A percentile compares a stretch with the other conserved stretches of the same genome.
phyloP scores from a whole-genome alignment of 2,888 invertebrate species.

The Drosophila tanythrix region DNA sequence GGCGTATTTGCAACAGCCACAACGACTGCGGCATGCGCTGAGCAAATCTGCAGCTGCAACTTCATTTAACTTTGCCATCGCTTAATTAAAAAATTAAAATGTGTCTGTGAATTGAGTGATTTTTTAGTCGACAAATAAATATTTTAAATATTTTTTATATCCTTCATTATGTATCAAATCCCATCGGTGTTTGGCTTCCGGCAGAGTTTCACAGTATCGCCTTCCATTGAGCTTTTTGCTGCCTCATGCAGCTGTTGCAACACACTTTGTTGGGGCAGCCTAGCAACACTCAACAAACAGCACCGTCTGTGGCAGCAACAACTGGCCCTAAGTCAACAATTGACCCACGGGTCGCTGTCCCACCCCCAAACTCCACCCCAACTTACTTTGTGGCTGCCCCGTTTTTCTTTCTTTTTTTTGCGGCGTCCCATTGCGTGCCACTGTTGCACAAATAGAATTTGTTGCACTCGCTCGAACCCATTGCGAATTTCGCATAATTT shows the following conservation, averaged over 20 bases:
- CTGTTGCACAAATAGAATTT: conserved; percentile 68
- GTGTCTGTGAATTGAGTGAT: not conserved
- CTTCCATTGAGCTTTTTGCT: not conserved
- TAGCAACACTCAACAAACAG: not conserved
- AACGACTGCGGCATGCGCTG: conserved; percentile 32
- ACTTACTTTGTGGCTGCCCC: not conserved
- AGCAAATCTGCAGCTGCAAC: not conserved
- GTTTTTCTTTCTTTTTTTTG: not conserved
- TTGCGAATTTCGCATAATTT: conserved; percentile 75
- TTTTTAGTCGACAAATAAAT: not conserved
- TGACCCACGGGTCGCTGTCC: conserved; percentile 60
- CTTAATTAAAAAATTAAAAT: not conserved
- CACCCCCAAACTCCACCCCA: not conserved
- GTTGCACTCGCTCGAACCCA: conserved; percentile 72
- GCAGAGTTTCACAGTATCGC: not conserved
- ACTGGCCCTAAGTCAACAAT: conserved; percentile 56
- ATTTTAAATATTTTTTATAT: not conserved
- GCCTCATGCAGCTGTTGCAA: not conserved
- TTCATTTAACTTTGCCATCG: not conserved
- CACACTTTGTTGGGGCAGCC: not conserved
- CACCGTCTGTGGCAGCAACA: conserved; percentile 3
- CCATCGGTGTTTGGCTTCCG: not conserved
- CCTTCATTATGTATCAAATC: not conserved
- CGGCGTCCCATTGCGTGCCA: conserved; percentile 9
- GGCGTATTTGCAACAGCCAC: not conserved